Base-by-base conservation (phyloP, 2,797 vertebrate species). In the Mallotus villosus region DNA sequence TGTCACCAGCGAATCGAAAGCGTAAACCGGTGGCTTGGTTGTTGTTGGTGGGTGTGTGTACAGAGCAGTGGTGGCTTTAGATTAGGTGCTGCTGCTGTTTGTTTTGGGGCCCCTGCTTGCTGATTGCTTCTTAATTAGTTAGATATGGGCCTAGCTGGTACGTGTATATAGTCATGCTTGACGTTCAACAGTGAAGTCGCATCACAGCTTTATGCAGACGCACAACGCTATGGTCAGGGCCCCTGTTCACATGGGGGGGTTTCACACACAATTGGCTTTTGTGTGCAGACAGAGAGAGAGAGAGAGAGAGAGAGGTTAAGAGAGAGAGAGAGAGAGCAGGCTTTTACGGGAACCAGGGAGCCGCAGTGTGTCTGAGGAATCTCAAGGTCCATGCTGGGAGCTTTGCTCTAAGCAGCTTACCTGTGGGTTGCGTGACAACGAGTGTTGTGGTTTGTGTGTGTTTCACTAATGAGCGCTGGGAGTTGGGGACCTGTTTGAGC, bases 321-420 rank as follows among this genome's bases (percentile, higher is more conserved):
- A 25, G 25, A 25, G 25, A 74, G 78, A 68, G 79, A 57, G 74
- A 62, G 78, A 17, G 65, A 41, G 76, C 63, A 60, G 74, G 70
- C 76, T 74, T 71, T 60, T 61, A 6, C 2, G 14, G 25, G 27
- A 19, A 61, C 55, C 77, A 22, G 46, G 57, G 60, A 82, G 79
- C 60, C 70, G 78, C 83, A 72, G 75, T 71, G 59, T 58, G 71
- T 82, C 80, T 74, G 70, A 84, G 74, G 71, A 89, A 81, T 66
- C 78, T 78, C 73, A 14, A 69, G 65, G 82, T 81, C 77, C 79
- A 79, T 73, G 78, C 86, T 73, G 73, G 77, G 82, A 86, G 91
- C 90, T 92, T 90, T 93, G 55, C 82, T 62, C 64, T 91, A 93
- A 94, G 91, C 91, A 87, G 82, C 88, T 93, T 93, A 92, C 82